Evolutionary conservation across 2,113 vertebrate species (phyloP).

Genomic region (Azemiops feae): DNA sequence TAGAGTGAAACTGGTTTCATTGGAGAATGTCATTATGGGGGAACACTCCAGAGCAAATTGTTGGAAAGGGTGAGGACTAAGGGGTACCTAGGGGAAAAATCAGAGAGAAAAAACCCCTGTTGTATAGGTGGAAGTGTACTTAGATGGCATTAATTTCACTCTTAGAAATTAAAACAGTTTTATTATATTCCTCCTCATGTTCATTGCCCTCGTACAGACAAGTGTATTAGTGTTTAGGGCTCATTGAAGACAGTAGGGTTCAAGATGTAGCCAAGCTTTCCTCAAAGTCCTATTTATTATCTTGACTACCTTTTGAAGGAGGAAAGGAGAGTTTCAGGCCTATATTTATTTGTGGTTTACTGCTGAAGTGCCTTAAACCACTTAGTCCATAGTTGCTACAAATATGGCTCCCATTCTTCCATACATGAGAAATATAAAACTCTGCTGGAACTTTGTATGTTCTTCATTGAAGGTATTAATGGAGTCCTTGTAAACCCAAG

Average conservation of each 20-base stretch:
- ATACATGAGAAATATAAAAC: background rate
- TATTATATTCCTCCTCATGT: slow-evolving; percentile 26
- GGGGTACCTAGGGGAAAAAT: background rate
- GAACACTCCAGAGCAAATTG: background rate
- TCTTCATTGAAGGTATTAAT: background rate
- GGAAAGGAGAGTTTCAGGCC: background rate
- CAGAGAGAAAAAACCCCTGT: background rate
- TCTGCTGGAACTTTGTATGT: background rate
- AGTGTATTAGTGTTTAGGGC: background rate
- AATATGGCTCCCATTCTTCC: background rate
- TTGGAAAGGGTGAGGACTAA: background rate
- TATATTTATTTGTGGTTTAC: background rate
- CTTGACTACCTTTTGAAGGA: background rate
- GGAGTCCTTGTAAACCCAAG: background rate
- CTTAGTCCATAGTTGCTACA: background rate
- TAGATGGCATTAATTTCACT: background rate
- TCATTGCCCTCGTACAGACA: background rate
- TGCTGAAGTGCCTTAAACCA: background rate
- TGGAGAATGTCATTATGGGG: background rate
- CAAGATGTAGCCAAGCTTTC: background rate
- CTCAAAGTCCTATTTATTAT: background rate
- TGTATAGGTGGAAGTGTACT: background rate
- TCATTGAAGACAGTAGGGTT: background rate
- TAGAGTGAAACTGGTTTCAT: background rate
- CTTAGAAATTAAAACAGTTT: slow-evolving; percentile 17